These are phyloP conservation scores for Sinocyclocheilus rhinocerous DNA, from an alignment of 2,113 vertebrate genomes.

Conservation along the genomic window DNA sequence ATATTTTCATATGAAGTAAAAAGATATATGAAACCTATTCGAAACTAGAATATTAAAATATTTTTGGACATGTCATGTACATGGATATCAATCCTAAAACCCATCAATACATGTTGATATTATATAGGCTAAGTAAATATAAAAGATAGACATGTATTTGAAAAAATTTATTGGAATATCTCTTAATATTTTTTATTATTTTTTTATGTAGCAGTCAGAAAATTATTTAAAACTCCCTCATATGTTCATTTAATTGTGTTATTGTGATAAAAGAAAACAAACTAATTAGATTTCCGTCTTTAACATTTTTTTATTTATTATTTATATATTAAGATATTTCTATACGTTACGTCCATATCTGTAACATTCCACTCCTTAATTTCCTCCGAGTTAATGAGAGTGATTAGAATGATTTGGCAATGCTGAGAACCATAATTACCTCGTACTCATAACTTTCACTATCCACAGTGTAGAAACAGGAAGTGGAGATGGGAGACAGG, in stretches of 20 bases:
- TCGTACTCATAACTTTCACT: neutral
- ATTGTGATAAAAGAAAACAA: neutral
- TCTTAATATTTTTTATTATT: neutral
- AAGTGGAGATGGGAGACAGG: neutral
- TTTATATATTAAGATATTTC: neutral
- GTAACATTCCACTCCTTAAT: neutral
- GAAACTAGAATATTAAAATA: no score
- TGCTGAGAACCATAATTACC: slow-evolving; percentile 21
- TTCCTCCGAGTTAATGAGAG: neutral
- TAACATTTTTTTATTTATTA: neutral
- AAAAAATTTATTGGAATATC: no score
- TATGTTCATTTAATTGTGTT: neutral
- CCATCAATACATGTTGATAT: no score
- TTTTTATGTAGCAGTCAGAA: neutral
- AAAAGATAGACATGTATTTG: no score
- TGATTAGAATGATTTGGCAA: neutral
- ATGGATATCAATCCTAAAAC: no score
- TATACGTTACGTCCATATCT: neutral
- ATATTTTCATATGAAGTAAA: no score
- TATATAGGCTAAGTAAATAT: no score
- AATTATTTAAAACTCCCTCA: neutral
- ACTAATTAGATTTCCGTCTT: neutral
- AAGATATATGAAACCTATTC: no score
- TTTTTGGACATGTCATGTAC: no score
- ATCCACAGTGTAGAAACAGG: neutral